A percentile compares a stretch with the other conserved stretches of the same genome.
These are phyloP conservation scores for Acipenser transmontanus DNA, from an alignment of 2,797 vertebrate species.

Conservation along the genomic window DNA sequence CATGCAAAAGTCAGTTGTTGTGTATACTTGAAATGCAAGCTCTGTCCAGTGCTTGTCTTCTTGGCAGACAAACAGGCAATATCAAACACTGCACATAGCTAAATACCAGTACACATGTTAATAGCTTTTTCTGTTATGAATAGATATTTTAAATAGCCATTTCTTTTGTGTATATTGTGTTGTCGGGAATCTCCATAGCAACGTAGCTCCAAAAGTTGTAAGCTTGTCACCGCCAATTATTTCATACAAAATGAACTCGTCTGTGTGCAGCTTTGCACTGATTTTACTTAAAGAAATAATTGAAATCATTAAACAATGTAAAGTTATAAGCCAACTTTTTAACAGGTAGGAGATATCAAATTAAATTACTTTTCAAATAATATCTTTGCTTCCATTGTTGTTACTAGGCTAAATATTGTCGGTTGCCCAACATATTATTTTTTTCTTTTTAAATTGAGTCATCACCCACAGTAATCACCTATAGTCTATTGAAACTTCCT, in stretches of 20 bases:
- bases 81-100: constrained; percentile 6
- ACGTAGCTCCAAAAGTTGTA: constrained; percentile 34
- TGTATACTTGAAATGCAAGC: too few species aligned
- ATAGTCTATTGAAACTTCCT: not conserved
- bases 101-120: constrained; percentile 23
- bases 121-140: constrained; percentile 21
- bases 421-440: too few species aligned
- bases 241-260: constrained; percentile 35
- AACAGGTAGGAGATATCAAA: too few species aligned
- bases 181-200: constrained; percentile 29
- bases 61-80: not conserved
- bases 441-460: too few species aligned
- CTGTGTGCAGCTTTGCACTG: constrained; percentile 17
- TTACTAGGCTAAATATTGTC: too few species aligned
- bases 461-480: too few species aligned
- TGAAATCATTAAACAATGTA: too few species aligned
- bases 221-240: constrained; percentile 38
- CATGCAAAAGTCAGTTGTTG: too few species aligned
- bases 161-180: constrained; percentile 15
- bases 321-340: too few species aligned
- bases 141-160: constrained; percentile 20
- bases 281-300: too few species aligned
- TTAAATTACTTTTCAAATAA: too few species aligned
- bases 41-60: constrained; percentile 12
- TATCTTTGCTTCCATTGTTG: too few species aligned